A percentile compares a stretch with the other conserved stretches of the same genome.
These are phyloP conservation scores for Butastur rufipennis DNA, from an alignment of 2,113 vertebrate genomes.

Conservation along the genomic window DNA sequence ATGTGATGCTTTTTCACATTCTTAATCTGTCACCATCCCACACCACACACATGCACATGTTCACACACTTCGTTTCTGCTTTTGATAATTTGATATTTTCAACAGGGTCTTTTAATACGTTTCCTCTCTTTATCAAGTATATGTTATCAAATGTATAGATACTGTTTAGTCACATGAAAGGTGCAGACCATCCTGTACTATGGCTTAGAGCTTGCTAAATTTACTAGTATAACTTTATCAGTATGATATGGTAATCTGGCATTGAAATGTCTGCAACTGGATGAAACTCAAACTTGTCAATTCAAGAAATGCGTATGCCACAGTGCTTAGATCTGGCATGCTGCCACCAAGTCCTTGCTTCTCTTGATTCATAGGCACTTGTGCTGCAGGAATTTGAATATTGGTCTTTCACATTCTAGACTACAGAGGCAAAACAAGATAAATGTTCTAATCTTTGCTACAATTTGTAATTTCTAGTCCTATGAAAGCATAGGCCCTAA, in stretches of 20 bases:
- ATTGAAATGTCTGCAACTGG: neutral
- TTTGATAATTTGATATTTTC: neutral
- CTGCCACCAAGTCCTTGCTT: neutral
- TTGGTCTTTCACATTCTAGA: neutral
- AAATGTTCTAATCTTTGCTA: neutral
- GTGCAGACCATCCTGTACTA: neutral
- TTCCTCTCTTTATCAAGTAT: neutral
- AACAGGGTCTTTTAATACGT: neutral
- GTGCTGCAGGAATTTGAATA: neutral
- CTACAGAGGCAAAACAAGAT: neutral
- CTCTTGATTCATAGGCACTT: neutral
- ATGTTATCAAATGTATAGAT: neutral
- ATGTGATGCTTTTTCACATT: neutral
- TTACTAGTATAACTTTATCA: neutral
- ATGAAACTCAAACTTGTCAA: neutral
- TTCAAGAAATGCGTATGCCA: neutral
- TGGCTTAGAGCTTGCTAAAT: neutral
- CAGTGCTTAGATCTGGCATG: neutral
- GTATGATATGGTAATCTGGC: neutral
- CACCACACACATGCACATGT: neutral
- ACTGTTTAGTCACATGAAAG: neutral
- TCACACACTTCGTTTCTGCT: neutral
- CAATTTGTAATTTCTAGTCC: neutral
- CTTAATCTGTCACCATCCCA: neutral
- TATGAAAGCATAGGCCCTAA: neutral